phyloP scores from a whole-genome alignment of 2,888 invertebrate species.

The Diarsia mendica region DNA sequence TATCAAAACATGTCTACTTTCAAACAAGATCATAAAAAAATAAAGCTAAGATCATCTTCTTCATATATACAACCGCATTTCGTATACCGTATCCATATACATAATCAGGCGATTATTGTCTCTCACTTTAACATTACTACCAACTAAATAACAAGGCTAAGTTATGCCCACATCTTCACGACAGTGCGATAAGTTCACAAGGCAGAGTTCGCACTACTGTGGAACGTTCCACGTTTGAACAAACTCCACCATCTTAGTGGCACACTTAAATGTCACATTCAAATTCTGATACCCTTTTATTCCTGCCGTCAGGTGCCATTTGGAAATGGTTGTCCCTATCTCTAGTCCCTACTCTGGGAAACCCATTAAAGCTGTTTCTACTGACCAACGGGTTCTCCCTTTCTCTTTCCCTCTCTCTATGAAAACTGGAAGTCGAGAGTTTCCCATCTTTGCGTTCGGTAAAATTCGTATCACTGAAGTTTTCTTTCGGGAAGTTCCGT shows the following conservation, averaged over 20 bases:
- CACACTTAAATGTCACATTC: conserved; percentile 90
- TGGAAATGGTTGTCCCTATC: conserved; percentile 86
- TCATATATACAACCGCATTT: conserved; percentile 25
- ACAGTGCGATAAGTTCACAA: not conserved
- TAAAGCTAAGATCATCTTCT: conserved; percentile 4
- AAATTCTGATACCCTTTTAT: conserved; percentile 91
- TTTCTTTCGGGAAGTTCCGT: conserved; percentile 81
- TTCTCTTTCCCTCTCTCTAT: conserved; percentile 82
- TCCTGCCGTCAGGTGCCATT: conserved; percentile 86
- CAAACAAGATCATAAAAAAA: conserved; percentile 22
- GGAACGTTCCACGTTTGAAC: conserved; percentile 17
- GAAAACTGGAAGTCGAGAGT: conserved; percentile 87
- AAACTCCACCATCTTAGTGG: conserved; percentile 16
- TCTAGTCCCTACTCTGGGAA: conserved; percentile 84
- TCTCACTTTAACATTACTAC: conserved; percentile 22
- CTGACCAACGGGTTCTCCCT: conserved; percentile 86
- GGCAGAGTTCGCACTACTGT: conserved; percentile 3
- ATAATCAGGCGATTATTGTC: conserved; percentile 34
- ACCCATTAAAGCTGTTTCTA: conserved; percentile 88
- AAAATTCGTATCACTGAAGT: conserved; percentile 81
- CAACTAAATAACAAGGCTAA: conserved; percentile 58
- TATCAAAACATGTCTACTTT: conserved; percentile 14
- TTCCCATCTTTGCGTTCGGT: conserved; percentile 85
- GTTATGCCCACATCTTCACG: conserved; percentile 50
- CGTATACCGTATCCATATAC: conserved; percentile 33